Percentiles rank a stretch among this genome's conserved stretches.
Evolutionary conservation across 2,888 invertebrate genomes (phyloP).

Genomic region (Sesia apiformis): DNA sequence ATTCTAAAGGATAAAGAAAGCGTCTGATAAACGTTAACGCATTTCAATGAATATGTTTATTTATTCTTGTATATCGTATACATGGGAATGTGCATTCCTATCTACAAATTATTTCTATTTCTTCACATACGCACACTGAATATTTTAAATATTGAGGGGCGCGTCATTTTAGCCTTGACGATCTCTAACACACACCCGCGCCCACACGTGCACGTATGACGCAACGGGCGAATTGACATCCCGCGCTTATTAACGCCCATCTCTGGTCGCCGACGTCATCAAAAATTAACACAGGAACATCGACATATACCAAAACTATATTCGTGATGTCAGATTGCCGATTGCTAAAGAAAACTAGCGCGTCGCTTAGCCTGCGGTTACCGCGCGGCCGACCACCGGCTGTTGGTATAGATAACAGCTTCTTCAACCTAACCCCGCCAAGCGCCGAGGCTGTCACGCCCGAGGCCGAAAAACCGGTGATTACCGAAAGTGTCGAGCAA

Average conservation of each 20-base stretch:
- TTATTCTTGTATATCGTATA: no score
- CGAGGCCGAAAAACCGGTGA: constrained; percentile 5
- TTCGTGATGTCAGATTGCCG: constrained; percentile 64
- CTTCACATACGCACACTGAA: no score
- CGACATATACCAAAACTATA: constrained; percentile 1
- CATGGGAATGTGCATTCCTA: no score
- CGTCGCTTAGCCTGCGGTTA: constrained; percentile 53
- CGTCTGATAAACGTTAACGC: no score
- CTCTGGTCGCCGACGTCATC: not conserved
- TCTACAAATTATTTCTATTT: no score
- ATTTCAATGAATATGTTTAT: no score
- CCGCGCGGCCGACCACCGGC: constrained; percentile 61
- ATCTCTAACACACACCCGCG: constrained; percentile 3
- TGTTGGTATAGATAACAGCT: constrained; percentile 45
- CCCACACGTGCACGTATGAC: constrained; percentile 28
- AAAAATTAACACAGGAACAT: not conserved
- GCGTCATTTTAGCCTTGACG: no score
- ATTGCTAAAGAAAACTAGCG: constrained; percentile 60
- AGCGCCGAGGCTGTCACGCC: constrained; percentile 60
- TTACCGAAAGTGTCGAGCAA: constrained; percentile 18
- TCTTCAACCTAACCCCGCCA: constrained; percentile 65
- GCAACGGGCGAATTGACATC: constrained; percentile 17
- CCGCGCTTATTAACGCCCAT: constrained; percentile 11
- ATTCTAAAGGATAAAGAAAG: no score
- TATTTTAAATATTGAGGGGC: no score